phyloP scores from a whole-genome alignment of 53 echinoderm and acorn worm species.

The Holothuria scabra region DNA sequence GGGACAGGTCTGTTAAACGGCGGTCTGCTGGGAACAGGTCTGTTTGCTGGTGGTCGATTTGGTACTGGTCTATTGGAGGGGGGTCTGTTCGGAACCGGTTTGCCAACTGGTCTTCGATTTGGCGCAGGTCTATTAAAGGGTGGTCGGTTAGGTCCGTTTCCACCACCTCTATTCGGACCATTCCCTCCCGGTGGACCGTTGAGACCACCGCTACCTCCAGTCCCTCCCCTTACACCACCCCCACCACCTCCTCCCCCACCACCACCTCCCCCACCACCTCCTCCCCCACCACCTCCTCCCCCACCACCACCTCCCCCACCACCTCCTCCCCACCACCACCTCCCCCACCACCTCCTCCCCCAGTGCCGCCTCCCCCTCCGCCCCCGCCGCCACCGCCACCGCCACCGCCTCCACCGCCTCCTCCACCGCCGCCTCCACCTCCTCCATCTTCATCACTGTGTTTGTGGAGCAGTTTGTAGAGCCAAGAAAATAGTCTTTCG shows the following conservation, averaged over 20 bases:
- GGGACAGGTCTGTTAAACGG: neutral
- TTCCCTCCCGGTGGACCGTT: neutral
- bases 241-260: neutral
- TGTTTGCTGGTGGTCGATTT: neutral
- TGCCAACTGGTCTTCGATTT: neutral
- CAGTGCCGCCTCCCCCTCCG: neutral
- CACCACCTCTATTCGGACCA: neutral
- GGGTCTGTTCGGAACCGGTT: neutral
- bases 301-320: neutral
- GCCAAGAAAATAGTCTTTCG: slow-evolving; percentile 15
- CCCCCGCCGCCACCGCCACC: neutral
- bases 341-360: slow-evolving; percentile 15
- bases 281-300: neutral
- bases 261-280: neutral
- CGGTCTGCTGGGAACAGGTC: neutral
- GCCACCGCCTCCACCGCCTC: neutral
- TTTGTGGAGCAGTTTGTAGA: slow-evolving; percentile 11
- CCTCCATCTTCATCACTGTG: neutral
- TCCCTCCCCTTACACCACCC: neutral
- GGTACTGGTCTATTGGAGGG: neutral
- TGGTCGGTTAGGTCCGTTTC: no score
- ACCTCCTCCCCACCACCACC: neutral
- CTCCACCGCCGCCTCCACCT: neutral
- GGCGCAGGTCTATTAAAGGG: neutral
- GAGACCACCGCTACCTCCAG: neutral